A percentile compares a stretch with the other conserved stretches of the same genome.
Evolutionary conservation across 2,797 vertebrate species (phyloP).

Genomic region (Microctenopoma stevenorrisi): DNA sequence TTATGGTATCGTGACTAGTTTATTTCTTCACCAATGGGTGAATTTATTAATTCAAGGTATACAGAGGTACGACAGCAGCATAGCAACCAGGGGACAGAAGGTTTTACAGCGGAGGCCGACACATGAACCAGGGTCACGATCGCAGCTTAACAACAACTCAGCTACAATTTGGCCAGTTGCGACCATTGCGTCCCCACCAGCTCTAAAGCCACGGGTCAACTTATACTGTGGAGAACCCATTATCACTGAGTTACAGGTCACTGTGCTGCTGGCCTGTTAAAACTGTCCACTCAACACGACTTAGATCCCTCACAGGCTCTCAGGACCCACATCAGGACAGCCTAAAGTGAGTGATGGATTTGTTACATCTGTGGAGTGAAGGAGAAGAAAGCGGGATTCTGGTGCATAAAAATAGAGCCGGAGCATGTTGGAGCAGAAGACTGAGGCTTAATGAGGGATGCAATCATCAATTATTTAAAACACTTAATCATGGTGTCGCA

Average conservation of each 20-base stretch:
- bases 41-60: constrained; percentile 32
- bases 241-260: constrained; percentile 22
- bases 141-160: constrained; percentile 9
- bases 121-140: neutral
- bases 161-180: constrained; percentile 7
- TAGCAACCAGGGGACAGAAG: neutral
- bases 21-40: constrained; percentile 30
- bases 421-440: constrained; percentile 62
- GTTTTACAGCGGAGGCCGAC: neutral
- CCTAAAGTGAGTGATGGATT: constrained; percentile 65
- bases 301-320: constrained; percentile 49
- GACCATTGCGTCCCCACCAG: constrained; percentile 3
- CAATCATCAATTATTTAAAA: constrained; percentile 85
- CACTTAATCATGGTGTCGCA: constrained; percentile 76
- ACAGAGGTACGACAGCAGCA: constrained; percentile 11
- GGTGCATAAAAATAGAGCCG: constrained; percentile 65
- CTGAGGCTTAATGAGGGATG: constrained; percentile 78
- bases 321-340: constrained; percentile 53
- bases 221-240: constrained; percentile 28
- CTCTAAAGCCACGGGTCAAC: constrained; percentile 37
- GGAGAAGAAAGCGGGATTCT: constrained; percentile 50
- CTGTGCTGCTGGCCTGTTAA: constrained; percentile 44
- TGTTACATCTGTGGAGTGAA: constrained; percentile 59
- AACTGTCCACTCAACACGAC: constrained; percentile 70
- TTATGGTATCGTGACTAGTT: constrained; percentile 26